Percentiles rank a stretch among this genome's conserved stretches.
phyloP scores from a whole-genome alignment of 2,888 invertebrate genomes.

The Congeria kusceri region DNA sequence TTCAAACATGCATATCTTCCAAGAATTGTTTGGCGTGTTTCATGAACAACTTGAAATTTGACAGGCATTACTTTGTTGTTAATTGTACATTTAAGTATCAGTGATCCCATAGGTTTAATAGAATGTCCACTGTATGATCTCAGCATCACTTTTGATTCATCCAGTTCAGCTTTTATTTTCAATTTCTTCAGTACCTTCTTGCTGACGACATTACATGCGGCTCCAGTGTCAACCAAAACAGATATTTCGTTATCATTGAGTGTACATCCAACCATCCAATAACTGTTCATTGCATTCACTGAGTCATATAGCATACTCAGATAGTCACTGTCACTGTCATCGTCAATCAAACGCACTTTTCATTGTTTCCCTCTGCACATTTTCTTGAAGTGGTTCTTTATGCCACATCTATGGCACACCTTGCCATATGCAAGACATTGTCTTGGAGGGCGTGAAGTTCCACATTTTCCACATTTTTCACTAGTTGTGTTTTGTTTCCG shows the following conservation, averaged over 20 bases:
- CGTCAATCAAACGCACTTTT: no score
- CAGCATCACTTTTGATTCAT: neutral
- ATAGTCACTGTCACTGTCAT: no score
- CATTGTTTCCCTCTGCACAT: no score
- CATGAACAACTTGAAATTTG: slow-evolving; percentile 14
- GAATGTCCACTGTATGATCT: slow-evolving; percentile 14
- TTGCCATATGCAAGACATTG: no score
- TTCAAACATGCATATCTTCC: neutral
- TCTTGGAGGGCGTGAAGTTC: no score
- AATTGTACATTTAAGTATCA: neutral
- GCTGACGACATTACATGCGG: slow-evolving; percentile 15
- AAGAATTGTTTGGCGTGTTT: slow-evolving; percentile 4
- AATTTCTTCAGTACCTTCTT: neutral
- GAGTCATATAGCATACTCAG: no score
- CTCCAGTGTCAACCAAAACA: slow-evolving; percentile 9
- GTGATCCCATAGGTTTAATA: slow-evolving; percentile 1
- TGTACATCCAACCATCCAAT: no score
- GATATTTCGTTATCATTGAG: neutral
- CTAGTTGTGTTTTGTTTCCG: no score
- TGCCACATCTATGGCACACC: no score
- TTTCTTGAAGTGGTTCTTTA: no score
- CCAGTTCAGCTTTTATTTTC: slow-evolving; percentile 12
- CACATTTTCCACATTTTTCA: no score
- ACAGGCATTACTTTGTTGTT: neutral
- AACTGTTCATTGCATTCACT: no score